phyloP scores from a whole-genome alignment of 2,113 vertebrate genomes.

The Pardalotus punctatus region DNA sequence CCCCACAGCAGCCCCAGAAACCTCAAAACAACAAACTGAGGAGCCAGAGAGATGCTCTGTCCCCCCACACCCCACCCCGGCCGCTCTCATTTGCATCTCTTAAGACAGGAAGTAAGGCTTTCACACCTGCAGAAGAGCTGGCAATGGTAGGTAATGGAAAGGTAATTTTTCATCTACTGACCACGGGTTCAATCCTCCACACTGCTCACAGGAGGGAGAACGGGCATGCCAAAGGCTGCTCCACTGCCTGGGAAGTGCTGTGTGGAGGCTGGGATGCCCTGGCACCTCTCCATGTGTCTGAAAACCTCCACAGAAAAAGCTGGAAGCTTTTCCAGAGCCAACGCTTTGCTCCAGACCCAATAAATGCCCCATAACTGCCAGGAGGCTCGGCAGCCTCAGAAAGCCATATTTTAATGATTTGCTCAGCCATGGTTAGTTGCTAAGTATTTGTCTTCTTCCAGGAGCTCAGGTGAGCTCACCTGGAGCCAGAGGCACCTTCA shows the following conservation, averaged over 20 bases:
- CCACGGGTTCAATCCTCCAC: not conserved
- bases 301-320: not conserved
- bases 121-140: not conserved
- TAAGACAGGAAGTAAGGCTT: accelerated
- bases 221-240: not conserved
- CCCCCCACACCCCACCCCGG: not conserved
- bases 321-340: not conserved
- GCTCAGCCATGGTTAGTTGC: not conserved
- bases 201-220: not conserved
- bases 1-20: not conserved
- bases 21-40: not conserved
- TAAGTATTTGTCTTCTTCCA: not conserved
- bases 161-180: not conserved
- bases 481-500: not conserved
- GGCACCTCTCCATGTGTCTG: not conserved
- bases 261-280: not conserved
- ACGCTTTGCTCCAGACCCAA: not conserved
- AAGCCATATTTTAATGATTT: not conserved
- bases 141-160: not conserved
- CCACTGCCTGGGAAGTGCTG: not conserved
- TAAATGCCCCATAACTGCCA: not conserved
- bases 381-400: not conserved
- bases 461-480: not conserved
- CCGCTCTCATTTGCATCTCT: not conserved
- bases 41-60: not conserved